These are phyloP conservation scores for Diloba caeruleocephala DNA, from an alignment of 2,888 invertebrate species.

Conservation along the genomic window DNA sequence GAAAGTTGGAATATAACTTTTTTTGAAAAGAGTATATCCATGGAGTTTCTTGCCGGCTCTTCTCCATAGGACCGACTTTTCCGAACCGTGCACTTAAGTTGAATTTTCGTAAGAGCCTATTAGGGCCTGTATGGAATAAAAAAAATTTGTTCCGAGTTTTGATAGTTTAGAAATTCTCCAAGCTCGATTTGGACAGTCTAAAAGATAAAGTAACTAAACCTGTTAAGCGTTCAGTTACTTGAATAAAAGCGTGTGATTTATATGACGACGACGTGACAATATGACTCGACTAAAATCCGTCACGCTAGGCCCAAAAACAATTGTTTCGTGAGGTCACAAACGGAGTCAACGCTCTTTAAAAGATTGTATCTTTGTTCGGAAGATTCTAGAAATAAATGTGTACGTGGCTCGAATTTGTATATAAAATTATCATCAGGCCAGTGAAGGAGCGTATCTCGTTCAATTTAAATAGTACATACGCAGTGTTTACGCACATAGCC, in stretches of 20 bases:
- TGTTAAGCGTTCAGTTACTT: slow-evolving; percentile 39
- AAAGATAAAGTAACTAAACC: slow-evolving; percentile 43
- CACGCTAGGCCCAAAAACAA: slow-evolving; percentile 69
- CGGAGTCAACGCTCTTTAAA: slow-evolving; percentile 62
- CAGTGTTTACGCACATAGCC: slow-evolving; percentile 58
- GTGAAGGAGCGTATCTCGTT: slow-evolving; percentile 40
- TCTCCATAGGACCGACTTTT: too few species aligned
- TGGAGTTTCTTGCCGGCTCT: too few species aligned
- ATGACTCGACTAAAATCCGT: slow-evolving; percentile 63
- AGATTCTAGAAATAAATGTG: slow-evolving; percentile 65
- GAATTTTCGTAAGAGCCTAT: too few species aligned
- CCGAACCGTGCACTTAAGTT: too few species aligned
- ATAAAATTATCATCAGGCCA: slow-evolving; percentile 54
- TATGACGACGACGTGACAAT: slow-evolving; percentile 63
- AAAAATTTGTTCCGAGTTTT: too few species aligned
- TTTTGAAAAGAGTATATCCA: too few species aligned
- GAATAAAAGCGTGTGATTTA: slow-evolving; percentile 60
- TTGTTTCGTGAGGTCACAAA: slow-evolving; percentile 61
- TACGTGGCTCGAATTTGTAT: slow-evolving; percentile 63
- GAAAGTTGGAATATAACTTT: too few species aligned
- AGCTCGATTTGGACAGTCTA: slow-evolving; percentile 54
- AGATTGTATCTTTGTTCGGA: slow-evolving; percentile 64
- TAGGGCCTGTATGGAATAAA: too few species aligned
- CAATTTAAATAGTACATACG: slow-evolving; percentile 57
- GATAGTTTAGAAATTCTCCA: slow-evolving; percentile 76